Evolutionary conservation across 2,888 invertebrate species (phyloP).

Genomic region (Tachina fera): DNA sequence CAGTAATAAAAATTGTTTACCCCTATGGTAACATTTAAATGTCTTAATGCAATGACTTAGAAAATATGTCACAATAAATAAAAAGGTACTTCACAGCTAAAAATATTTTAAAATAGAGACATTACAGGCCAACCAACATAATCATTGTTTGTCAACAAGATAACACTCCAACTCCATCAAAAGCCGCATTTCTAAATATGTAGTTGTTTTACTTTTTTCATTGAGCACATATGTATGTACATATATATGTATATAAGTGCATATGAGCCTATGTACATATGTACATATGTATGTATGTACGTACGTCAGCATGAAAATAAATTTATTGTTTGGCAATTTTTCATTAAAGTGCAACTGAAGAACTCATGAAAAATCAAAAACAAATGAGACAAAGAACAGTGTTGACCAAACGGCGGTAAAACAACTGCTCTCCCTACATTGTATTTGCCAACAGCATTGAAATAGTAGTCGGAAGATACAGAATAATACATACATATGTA

Average conservation of each 20-base stretch:
- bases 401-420: conserved; percentile 70
- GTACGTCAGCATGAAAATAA: neutral
- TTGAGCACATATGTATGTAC: neutral
- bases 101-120: conserved; percentile 31
- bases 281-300: neutral
- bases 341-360: conserved; percentile 62
- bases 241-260: neutral
- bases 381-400: conserved; percentile 61
- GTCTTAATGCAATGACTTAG: no score
- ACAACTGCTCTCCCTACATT: conserved; percentile 62
- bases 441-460: neutral
- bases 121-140: conserved; percentile 1
- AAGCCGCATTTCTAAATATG: neutral
- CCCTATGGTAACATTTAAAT: no score
- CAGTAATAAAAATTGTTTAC: no score
- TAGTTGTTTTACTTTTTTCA: conserved; percentile 18
- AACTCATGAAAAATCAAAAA: conserved; percentile 60
- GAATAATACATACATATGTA: neutral
- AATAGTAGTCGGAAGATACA: neutral
- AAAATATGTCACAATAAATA: no score
- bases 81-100: conserved; percentile 32
- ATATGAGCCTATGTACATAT: neutral
- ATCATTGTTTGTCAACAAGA: conserved; percentile 40
- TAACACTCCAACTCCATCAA: neutral
- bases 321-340: conserved; percentile 56